phyloP scores from a whole-genome alignment of 1,140 invertebrate genomes.

The Sycophaga agraensis region DNA sequence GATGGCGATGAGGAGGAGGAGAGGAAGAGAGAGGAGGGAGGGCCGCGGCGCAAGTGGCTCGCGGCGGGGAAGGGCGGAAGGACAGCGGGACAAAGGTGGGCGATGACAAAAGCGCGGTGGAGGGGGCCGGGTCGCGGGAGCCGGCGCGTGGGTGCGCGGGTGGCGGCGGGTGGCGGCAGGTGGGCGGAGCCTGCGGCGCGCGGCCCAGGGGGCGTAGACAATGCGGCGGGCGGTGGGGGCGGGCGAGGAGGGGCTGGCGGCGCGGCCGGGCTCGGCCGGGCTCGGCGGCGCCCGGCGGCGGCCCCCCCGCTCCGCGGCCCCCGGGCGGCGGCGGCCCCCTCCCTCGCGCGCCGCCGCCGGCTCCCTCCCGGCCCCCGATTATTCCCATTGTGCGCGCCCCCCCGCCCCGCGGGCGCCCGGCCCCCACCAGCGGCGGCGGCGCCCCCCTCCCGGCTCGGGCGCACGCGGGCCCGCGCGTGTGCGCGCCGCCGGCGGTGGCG shows the following conservation, averaged over 20 bases:
- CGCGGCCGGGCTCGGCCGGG: neutral
- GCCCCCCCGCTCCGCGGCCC: too few species aligned
- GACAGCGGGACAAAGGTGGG: neutral
- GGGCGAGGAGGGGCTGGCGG: neutral
- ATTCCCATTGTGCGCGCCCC: too few species aligned
- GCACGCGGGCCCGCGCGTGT: too few species aligned
- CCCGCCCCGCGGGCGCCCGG: too few species aligned
- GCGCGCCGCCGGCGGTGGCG: neutral
- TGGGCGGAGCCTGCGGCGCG: neutral
- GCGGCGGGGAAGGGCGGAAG: neutral
- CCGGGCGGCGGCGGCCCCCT: too few species aligned
- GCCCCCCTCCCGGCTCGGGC: too few species aligned
- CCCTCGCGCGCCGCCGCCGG: too few species aligned
- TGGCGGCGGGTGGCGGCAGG: slow-evolving; percentile 7
- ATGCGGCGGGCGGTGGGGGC: neutral
- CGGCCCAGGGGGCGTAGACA: too few species aligned
- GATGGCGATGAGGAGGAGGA: slow-evolving; percentile 19
- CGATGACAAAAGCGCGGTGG: too few species aligned
- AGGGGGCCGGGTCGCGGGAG: slow-evolving; percentile 27
- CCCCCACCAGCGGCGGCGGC: too few species aligned
- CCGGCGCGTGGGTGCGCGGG: slow-evolving; percentile 29
- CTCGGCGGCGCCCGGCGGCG: neutral
- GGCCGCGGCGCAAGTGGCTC: slow-evolving; percentile 1
- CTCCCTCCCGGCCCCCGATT: too few species aligned
- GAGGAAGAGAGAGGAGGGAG: slow-evolving; percentile 25